Evolutionary conservation across 2,888 invertebrate species (phyloP).

Genomic region (Endomychus coccineus): DNA sequence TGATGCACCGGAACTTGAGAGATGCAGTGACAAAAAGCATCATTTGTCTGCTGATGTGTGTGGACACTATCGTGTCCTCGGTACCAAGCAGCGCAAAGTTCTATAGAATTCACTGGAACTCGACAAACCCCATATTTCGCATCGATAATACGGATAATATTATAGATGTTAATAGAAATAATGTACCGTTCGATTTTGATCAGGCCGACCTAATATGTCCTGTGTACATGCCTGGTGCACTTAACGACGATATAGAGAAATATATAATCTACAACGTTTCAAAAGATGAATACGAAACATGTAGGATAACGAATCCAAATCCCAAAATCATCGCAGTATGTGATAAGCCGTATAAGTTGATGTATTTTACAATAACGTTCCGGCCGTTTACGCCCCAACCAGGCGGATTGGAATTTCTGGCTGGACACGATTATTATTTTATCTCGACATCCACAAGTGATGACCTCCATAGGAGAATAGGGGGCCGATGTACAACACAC

Average conservation of each 20-base stretch:
- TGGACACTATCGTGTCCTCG: conserved; percentile 36
- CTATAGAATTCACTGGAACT: conserved; percentile 45
- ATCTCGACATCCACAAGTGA: conserved; percentile 87
- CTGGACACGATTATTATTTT: conserved; percentile 89
- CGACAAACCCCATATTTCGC: conserved; percentile 59
- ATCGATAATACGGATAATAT: conserved; percentile 97
- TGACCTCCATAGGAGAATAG: conserved; percentile 84
- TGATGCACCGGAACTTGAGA: conserved; percentile 29
- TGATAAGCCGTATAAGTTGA: conserved; percentile 88
- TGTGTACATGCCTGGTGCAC: conserved; percentile 79
- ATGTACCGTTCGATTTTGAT: conserved; percentile 84
- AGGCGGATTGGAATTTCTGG: conserved; percentile 87
- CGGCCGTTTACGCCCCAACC: conserved; percentile 94
- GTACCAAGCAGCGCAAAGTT: conserved; percentile 42
- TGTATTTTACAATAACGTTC: conserved; percentile 95
- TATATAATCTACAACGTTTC: conserved; percentile 96
- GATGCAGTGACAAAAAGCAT: conserved; percentile 32
- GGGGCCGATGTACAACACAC: conserved; percentile 79
- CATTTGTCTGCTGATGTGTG: conserved; percentile 33
- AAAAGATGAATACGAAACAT: conserved; percentile 93
- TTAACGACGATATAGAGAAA: conserved; percentile 84
- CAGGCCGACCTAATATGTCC: conserved; percentile 95
- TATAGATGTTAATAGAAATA: conserved; percentile 91
- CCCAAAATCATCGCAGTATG: conserved; percentile 92
- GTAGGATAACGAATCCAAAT: conserved; percentile 89